Percentiles rank a stretch among this genome's conserved stretches.
Conservation (phyloP, 2,888 invertebrate genomes). For the Osmoderma eremita region DNA sequence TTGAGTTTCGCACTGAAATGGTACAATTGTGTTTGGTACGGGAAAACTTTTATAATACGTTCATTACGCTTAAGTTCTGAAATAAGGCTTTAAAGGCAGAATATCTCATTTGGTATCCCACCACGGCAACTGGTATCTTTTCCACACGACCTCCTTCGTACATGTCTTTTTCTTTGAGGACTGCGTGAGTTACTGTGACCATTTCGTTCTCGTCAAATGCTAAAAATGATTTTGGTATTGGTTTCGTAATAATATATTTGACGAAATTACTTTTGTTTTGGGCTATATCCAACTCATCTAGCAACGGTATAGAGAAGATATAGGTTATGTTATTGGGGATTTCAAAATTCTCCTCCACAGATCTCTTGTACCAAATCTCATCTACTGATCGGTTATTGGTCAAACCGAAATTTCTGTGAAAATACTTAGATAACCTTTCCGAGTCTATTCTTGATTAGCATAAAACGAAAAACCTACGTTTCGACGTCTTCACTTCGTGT, state of each 20-base stretch:
- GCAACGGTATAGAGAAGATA: conserved; percentile 80
- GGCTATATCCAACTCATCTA: conserved; percentile 57
- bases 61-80: conserved; percentile 76
- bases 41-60: not conserved
- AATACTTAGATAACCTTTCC: conserved; percentile 13
- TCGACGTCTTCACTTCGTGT: conserved; percentile 31
- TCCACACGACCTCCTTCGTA: conserved; percentile 67
- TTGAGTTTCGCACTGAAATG: conserved; percentile 27
- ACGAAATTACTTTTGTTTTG: conserved; percentile 1
- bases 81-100: conserved; percentile 80
- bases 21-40: not conserved
- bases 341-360: conserved; percentile 84
- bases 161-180: conserved; percentile 72
- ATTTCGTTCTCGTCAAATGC: conserved; percentile 45
- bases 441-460: not conserved
- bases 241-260: not conserved
- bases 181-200: conserved; percentile 87
- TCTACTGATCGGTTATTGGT: conserved; percentile 81
- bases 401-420: conserved; percentile 74
- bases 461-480: conserved; percentile 21
- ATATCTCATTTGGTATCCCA: conserved; percentile 85
- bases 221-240: conserved; percentile 25
- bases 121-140: conserved; percentile 75
- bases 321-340: conserved; percentile 75
- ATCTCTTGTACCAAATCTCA: conserved; percentile 88